These are phyloP conservation scores for Neodiprion fabricii DNA, from an alignment of 1,140 invertebrate species.

Conservation along the genomic window DNA sequence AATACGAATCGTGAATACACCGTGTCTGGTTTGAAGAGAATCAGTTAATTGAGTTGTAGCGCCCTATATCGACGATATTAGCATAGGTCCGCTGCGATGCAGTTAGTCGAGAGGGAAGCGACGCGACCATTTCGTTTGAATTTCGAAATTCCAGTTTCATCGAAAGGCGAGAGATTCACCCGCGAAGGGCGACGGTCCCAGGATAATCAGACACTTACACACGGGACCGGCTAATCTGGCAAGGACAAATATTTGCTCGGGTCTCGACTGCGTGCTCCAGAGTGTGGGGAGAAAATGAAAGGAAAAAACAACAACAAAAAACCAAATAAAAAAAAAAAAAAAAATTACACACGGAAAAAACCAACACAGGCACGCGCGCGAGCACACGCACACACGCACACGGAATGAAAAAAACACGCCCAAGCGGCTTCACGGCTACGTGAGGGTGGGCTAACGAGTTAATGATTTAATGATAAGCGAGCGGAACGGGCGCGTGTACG, in stretches of 20 bases:
- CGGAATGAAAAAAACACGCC: neutral
- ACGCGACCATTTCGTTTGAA: neutral
- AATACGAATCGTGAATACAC: neutral
- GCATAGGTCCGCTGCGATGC: neutral
- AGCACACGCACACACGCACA: no score
- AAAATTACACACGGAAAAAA: conserved; percentile 18
- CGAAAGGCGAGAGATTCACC: neutral
- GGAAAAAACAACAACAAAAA: neutral
- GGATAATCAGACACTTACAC: conserved; percentile 13
- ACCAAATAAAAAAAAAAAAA: neutral
- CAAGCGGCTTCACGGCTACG: neutral
- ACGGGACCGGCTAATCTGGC: conserved; percentile 8
- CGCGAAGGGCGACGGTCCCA: neutral
- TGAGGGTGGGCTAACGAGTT: conserved; percentile 35
- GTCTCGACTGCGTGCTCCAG: neutral
- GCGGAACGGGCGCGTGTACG: conserved; percentile 17
- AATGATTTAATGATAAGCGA: conserved; percentile 41
- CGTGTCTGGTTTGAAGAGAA: conserved; percentile 1
- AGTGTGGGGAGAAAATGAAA: neutral
- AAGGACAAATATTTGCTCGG: conserved; percentile 15
- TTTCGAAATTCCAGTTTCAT: neutral
- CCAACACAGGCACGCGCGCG: neutral
- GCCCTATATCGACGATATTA: neutral
- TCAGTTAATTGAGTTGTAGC: conserved; percentile 13
- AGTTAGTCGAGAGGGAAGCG: neutral